Evolutionary conservation across 30 jellyfish, hydroid and myxozoan species (phyloP).

Genomic region (Cassiopea andromeda): DNA sequence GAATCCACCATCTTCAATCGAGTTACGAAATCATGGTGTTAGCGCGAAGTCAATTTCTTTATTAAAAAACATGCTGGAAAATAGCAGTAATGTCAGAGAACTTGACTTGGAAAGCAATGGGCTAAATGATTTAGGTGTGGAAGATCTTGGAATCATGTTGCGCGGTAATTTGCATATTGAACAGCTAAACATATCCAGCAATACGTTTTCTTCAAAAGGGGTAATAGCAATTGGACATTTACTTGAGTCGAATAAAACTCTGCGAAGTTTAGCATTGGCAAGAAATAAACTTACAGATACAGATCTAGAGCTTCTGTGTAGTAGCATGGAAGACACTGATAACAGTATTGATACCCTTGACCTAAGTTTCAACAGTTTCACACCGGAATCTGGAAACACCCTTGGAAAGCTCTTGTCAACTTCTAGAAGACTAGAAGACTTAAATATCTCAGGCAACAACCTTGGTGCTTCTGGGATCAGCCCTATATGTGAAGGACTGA

Average conservation of each 20-base stretch:
- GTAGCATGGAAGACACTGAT: conserved; percentile 51
- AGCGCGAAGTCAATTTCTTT: conserved; percentile 31
- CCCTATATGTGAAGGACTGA: conserved; percentile 33
- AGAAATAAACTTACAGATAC: conserved; percentile 55
- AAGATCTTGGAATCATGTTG: conserved; percentile 51
- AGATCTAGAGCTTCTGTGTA: conserved; percentile 62
- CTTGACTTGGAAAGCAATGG: conserved; percentile 64
- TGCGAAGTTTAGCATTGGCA: conserved; percentile 26
- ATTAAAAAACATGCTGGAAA: conserved; percentile 17
- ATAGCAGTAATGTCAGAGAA: conserved; percentile 42
- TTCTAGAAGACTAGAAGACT: conserved; percentile 24
- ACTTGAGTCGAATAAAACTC: conserved; percentile 58
- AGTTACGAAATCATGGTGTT: conserved; percentile 57
- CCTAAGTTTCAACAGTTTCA: conserved; percentile 58
- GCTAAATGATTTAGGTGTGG: conserved; percentile 49
- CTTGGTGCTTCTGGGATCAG: conserved; percentile 49
- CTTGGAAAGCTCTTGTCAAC: conserved; percentile 33
- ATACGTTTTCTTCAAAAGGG: conserved; percentile 54
- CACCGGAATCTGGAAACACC: conserved; percentile 60
- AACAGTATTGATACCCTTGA: conserved; percentile 44
- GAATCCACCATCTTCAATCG: conserved; percentile 39
- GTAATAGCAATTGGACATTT: conserved; percentile 49
- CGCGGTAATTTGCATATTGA: conserved; percentile 57
- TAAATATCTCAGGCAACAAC: conserved; percentile 54
- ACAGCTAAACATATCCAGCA: conserved; percentile 31